Evolutionary conservation across 2,797 vertebrate genomes (phyloP), one percentile per base, ranked within the genome.

Genomic region (Acipenser oxyrinchus): DNA sequence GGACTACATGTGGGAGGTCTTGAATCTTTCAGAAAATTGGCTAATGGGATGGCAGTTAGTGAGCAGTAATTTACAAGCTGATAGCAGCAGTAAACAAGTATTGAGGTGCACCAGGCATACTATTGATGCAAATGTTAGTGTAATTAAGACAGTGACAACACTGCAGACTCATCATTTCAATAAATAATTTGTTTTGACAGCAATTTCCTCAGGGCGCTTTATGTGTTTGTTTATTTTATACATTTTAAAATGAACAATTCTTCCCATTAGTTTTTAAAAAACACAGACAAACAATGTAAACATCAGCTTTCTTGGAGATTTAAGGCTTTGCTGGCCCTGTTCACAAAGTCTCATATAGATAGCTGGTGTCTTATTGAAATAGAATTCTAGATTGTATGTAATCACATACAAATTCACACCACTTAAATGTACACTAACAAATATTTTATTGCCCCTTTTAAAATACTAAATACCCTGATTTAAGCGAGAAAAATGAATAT

Each of bases 1-100:
- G 60, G 18, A 62, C 60, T 62, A 15, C 60, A 62, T 62, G 60
- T 62, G 60, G 60, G 60, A 62, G 60, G 60, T 62, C 60, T 37
- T 62, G 60, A 6, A 62, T 62, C 7, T 62, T 48, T 23, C 60
- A 62, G 60, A 62, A 62, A 62, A 62, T 62, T 23, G 13, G 18
- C 60, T 62, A 48, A 62, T 62, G 48, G 60, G 13, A 23, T 62
- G 18, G 23, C 60, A 62, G 60, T 62, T 62, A 62, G 60, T 18
- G 37, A 18, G 60, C 60, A 62, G 60, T 62, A 62, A 62, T 62
- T 62, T 62, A 62, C 11, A 18, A 37, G 60, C 60, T 62, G 60
- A 23, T 62, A 62, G 60, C 60, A 62, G 60, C 60, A 62, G 48
- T 37, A 62, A 62, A 18, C 48, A 62, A 62, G 48, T 48, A 62